These are phyloP conservation scores for Micrastur ruficollis DNA, from an alignment of 2,797 vertebrate genomes.

Conservation along the genomic window DNA sequence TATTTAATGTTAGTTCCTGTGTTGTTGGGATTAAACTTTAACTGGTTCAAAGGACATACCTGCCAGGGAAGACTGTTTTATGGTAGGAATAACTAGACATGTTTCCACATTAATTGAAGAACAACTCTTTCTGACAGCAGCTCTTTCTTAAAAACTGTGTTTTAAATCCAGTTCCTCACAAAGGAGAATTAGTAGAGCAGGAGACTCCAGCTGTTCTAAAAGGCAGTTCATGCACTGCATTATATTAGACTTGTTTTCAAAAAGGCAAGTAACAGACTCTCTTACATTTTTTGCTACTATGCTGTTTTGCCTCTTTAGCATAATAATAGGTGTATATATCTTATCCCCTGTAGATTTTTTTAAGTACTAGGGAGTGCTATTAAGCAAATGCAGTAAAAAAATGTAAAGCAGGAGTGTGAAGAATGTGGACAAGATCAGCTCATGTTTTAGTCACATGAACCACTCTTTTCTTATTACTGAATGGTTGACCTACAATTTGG, in stretches of 20 bases:
- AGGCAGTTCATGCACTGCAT: background rate
- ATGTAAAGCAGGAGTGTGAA: background rate
- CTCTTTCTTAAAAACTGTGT: background rate
- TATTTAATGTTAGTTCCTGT: background rate
- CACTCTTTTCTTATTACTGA: background rate
- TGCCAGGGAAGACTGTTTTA: background rate
- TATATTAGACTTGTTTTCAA: background rate
- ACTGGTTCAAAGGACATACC: background rate
- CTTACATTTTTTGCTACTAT: background rate
- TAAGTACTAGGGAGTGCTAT: background rate
- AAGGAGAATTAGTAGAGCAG: conserved; percentile 12
- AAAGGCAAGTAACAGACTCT: background rate
- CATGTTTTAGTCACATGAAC: background rate
- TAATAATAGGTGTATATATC: background rate
- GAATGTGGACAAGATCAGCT: background rate
- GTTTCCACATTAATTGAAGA: background rate
- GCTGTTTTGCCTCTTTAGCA: background rate
- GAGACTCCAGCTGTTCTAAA: background rate
- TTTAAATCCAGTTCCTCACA: background rate
- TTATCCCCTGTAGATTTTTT: background rate
- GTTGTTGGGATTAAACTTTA: background rate
- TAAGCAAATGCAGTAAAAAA: background rate
- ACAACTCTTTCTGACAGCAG: background rate
- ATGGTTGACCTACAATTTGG: background rate
- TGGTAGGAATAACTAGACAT: background rate